Evolutionary conservation across 2,888 invertebrate species (phyloP).

Genomic region (Baronia brevicornis): DNA sequence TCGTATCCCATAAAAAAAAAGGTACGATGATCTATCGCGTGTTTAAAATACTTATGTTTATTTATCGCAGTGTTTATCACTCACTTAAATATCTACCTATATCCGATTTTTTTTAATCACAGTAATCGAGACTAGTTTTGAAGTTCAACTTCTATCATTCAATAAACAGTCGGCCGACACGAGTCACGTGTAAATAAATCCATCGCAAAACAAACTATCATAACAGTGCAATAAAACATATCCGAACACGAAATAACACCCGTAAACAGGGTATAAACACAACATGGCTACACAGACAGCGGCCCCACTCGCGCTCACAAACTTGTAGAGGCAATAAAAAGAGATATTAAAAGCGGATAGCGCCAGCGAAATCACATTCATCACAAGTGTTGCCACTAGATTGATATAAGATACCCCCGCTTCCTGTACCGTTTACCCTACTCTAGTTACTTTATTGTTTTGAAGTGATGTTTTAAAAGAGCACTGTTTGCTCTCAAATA

Average conservation of each 20-base stretch:
- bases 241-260: conserved; percentile 11
- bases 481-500: conserved; percentile 6
- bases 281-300: conserved; percentile 13
- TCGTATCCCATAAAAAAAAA: no score
- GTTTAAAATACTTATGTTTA: no score
- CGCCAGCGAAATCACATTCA: conserved; percentile 31
- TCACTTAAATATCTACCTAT: no score
- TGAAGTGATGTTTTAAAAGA: no score
- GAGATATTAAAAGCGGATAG: conserved; percentile 34
- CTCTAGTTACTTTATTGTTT: conserved; percentile 8
- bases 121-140: no score
- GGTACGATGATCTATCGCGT: no score
- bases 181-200: conserved; percentile 7
- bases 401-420: conserved; percentile 42
- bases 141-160: no score
- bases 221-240: conserved; percentile 15
- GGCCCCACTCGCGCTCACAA: conserved; percentile 1
- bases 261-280: conserved; percentile 16
- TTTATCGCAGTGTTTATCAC: no score
- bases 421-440: conserved; percentile 13
- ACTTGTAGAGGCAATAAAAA: conserved; percentile 32
- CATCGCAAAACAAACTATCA: conserved; percentile 11
- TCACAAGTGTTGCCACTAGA: conserved; percentile 49
- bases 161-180: neutral
- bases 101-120: no score